Conservation (phyloP, 2,113 vertebrate species). For the Enhydra lutris region DNA sequence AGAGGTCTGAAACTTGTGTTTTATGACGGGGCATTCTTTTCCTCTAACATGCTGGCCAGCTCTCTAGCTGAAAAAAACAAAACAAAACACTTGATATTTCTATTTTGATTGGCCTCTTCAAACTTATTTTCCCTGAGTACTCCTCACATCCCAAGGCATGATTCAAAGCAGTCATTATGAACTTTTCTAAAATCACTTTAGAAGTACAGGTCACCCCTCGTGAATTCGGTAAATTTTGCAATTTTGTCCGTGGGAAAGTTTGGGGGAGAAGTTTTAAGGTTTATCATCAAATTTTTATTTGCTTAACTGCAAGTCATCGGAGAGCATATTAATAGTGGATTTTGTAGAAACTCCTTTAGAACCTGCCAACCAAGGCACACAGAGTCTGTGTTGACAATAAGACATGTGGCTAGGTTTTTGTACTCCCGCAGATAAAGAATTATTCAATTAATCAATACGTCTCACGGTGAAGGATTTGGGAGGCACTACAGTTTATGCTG, state of each 20-base stretch:
- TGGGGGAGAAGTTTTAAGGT: background rate
- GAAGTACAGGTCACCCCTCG: background rate
- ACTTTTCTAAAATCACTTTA: background rate
- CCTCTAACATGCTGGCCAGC: background rate
- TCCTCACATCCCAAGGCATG: background rate
- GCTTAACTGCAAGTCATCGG: background rate
- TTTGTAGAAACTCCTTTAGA: background rate
- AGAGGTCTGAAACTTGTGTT: background rate
- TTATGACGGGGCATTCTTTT: background rate
- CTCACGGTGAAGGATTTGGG: background rate
- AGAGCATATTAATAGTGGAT: background rate
- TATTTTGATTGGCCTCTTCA: background rate
- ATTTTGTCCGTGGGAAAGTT: background rate
- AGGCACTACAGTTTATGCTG: background rate
- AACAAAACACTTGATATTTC: background rate
- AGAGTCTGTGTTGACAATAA: background rate
- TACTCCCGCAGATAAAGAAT: background rate
- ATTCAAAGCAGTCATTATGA: background rate
- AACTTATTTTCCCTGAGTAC: background rate
- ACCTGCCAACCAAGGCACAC: rapidly evolving
- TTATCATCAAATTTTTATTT: background rate
- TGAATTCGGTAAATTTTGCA: background rate
- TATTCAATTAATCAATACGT: slow-evolving; percentile 32
- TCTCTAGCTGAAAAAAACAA: background rate
- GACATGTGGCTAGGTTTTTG: background rate